Percentiles rank a stretch among this genome's conserved stretches.
These are phyloP conservation scores for Coregonus suidteri DNA, from an alignment of 2,797 vertebrate genomes.

Conservation along the genomic window DNA sequence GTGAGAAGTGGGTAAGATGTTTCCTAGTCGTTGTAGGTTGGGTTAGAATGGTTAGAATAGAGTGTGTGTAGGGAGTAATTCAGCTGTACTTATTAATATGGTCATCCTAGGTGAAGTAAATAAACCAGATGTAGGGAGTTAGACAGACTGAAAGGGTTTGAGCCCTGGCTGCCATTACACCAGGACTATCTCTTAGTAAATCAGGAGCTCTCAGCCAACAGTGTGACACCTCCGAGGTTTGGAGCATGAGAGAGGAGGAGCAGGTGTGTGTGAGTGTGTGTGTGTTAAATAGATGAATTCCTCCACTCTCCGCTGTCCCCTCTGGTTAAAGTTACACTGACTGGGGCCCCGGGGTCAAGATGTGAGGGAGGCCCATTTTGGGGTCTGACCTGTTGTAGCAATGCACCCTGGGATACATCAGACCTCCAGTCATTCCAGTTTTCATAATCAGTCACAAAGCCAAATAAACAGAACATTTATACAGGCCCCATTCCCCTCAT, in stretches of 20 bases:
- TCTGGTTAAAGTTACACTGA: conserved; percentile 45
- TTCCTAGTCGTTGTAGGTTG: background rate
- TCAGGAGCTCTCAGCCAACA: conserved; percentile 38
- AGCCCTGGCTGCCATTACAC: conserved; percentile 54
- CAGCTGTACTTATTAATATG: no score
- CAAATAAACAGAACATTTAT: no score
- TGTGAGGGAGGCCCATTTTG: conserved; percentile 6
- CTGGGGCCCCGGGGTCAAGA: background rate
- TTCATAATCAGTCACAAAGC: background rate
- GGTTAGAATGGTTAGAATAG: background rate
- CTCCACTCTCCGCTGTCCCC: conserved; percentile 43
- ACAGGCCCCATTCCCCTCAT: no score
- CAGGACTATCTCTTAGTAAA: conserved; percentile 51
- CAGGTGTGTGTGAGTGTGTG: conserved; percentile 26
- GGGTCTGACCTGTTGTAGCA: background rate
- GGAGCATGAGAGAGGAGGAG: conserved; percentile 30
- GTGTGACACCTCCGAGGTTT: conserved; percentile 50
- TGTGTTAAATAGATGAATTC: conserved; percentile 48
- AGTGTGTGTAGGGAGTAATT: no score
- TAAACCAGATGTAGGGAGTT: no score
- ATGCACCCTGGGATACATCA: background rate
- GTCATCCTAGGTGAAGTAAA: no score
- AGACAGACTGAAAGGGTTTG: conserved; percentile 31
- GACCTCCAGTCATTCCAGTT: background rate
- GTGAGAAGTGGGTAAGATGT: no score